phyloP scores from a whole-genome alignment of 2,113 vertebrate species.

The Pelobates fuscus region DNA sequence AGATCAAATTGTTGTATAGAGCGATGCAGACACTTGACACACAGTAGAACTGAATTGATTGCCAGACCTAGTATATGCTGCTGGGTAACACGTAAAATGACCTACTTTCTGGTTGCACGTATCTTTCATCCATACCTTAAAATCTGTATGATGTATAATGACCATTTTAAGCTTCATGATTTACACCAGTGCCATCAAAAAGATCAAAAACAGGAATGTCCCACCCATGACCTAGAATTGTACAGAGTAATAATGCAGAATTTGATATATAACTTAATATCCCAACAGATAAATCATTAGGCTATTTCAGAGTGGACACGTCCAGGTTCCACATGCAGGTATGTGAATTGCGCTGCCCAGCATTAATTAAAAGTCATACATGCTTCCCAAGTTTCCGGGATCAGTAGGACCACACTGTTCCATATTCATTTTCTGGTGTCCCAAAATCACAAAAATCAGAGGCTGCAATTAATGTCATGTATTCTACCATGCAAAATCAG shows the following conservation, averaged over 20 bases:
- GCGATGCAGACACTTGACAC: conserved; percentile 44
- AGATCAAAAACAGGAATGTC: conserved; percentile 39
- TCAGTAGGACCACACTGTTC: no score
- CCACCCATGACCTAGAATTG: conserved; percentile 34
- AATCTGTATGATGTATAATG: conserved; percentile 41
- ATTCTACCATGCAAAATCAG: no score
- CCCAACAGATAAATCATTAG: no score
- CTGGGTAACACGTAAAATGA: conserved; percentile 46
- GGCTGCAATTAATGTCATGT: no score
- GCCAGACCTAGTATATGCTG: conserved; percentile 40
- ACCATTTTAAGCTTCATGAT: conserved; percentile 36
- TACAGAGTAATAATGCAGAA: neutral
- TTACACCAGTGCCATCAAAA: conserved; percentile 35
- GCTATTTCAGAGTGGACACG: no score
- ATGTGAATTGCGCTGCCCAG: no score
- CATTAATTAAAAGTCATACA: no score
- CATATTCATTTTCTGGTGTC: no score
- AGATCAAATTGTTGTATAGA: conserved; percentile 40
- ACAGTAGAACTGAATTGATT: conserved; percentile 41
- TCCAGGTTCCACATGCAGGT: no score
- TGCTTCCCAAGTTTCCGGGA: no score
- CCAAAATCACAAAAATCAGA: no score
- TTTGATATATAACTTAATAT: neutral
- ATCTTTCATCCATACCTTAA: conserved; percentile 41
- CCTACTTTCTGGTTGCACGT: conserved; percentile 35